These are phyloP conservation scores for Pseudopipra pipra DNA, from an alignment of 2,113 vertebrate species.

Conservation along the genomic window DNA sequence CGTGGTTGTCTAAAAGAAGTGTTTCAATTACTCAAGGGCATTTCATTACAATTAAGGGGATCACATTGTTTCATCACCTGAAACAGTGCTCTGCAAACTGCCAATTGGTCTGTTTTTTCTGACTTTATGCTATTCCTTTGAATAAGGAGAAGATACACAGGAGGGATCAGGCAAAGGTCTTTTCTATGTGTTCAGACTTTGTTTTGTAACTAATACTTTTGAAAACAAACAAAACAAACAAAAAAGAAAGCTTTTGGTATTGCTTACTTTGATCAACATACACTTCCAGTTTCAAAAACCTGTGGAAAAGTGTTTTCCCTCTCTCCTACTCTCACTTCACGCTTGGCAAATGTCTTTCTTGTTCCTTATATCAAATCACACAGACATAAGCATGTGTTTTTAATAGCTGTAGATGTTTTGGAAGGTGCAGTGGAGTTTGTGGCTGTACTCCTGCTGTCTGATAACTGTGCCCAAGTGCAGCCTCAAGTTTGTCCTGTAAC, in stretches of 20 bases:
- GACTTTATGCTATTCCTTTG: neutral
- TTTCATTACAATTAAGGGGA: neutral
- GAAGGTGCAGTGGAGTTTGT: neutral
- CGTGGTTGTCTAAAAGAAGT: neutral
- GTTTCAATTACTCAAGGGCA: neutral
- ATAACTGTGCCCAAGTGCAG: neutral
- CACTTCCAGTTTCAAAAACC: neutral
- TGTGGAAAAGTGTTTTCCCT: neutral
- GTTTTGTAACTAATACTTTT: neutral
- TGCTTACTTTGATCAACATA: neutral
- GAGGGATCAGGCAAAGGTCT: neutral
- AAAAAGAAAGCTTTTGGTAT: neutral
- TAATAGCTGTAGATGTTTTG: neutral
- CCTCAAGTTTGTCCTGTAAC: neutral
- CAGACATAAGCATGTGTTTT: neutral
- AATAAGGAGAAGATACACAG: neutral
- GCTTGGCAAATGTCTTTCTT: neutral
- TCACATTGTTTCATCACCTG: neutral
- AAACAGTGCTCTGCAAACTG: neutral
- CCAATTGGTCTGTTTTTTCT: neutral
- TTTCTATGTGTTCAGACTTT: neutral
- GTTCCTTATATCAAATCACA: neutral
- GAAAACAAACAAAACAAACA: neutral
- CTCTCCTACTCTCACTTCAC: neutral
- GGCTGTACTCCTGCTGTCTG: neutral